Evolutionary conservation across 2,797 vertebrate species (phyloP), one percentile per base, ranked within the genome.

Genomic region (Phataginus tricuspis): DNA sequence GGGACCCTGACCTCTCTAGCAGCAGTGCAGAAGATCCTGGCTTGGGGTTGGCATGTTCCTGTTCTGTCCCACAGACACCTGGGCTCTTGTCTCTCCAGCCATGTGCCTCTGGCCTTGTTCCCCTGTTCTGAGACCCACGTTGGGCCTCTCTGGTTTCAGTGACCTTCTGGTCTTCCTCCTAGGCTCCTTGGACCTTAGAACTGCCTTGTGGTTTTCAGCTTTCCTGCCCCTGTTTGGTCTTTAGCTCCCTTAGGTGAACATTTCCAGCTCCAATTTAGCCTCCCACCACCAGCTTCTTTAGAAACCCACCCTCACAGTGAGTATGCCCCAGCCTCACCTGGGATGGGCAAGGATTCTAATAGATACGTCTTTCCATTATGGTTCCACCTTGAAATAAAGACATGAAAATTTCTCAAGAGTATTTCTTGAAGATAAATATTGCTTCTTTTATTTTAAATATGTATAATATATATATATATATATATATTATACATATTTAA

Each of bases 401-500:
- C 21, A 78, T 57, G 25, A 88, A 61, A 18, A 74, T 80, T 91
- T 95, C 39, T 95, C 64, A 69, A 53, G 71, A 79, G 6, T 66
- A 39, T 85, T 88, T 64, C 23, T 94, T 72, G 49, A 68, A 93
- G 55, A 84, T 72, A 87, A 86, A 64, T 87, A n/a, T 93, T 66
- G 66, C 42, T 92, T 88, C 15, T 42, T 68, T 68, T 79, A 68
- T 39, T 37, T 42, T 53, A 66, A 39, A 64, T n/a, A 53, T 69
- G 49, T n/a, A 55, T 78, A 16, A 8, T n/a, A 42, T 19, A 75
- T 19, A 25, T 23, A 31, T 37, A 1, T 19, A 16, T 4, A 18
- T 14, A 63, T 18, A 3, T 7, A 74, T 61, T 34, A 49, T 13
- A 74, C 9, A 49, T 18, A 86, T 57, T 11, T 39, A 68, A 19